These are phyloP conservation scores for Caretta caretta DNA, from an alignment of 2,113 vertebrate genomes.

Conservation along the genomic window DNA sequence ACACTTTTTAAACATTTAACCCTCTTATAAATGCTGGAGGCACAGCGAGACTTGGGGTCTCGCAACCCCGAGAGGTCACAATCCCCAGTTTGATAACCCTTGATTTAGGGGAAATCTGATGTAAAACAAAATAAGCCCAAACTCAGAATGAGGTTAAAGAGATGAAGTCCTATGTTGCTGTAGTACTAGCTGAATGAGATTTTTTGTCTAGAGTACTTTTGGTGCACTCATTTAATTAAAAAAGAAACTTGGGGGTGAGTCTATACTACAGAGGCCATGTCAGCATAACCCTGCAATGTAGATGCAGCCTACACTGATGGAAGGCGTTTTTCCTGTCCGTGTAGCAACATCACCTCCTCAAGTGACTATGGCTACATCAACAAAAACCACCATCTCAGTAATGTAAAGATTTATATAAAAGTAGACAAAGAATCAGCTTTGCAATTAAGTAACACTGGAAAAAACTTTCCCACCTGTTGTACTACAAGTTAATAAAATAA, in stretches of 20 bases:
- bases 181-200: background rate
- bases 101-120: constrained; percentile 49
- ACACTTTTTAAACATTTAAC: too few species aligned
- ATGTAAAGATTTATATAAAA: background rate
- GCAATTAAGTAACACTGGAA: background rate
- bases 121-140: constrained; percentile 9
- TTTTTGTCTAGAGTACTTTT: background rate
- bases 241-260: background rate
- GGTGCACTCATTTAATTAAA: background rate
- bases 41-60: too few species aligned
- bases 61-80: too few species aligned
- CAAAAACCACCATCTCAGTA: background rate
- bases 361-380: background rate
- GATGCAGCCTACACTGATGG: background rate
- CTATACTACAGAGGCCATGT: background rate
- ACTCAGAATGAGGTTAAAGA: background rate
- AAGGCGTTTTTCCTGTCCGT: background rate
- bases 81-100: too few species aligned
- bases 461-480: constrained; percentile 1
- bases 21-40: too few species aligned
- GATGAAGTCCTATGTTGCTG: background rate
- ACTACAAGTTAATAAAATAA: background rate
- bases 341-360: background rate
- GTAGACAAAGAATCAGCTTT: background rate
- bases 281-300: background rate